Base-by-base conservation (phyloP, 92 coral and sea anemone species). In the Heteractis magnifica region DNA sequence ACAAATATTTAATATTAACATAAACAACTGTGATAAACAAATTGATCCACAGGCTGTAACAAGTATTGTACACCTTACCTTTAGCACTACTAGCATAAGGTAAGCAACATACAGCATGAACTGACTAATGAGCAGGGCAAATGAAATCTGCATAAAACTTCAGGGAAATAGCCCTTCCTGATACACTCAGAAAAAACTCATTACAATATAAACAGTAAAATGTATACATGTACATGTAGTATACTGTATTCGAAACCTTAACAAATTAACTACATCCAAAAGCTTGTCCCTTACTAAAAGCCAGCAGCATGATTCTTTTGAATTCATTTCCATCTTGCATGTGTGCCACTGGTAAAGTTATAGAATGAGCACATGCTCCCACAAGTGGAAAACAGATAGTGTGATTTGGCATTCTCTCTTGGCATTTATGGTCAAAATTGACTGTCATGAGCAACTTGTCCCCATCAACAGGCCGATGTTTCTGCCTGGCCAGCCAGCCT, bases 401-500 rank as follows among this genome's bases (percentile, higher is more conserved):
- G 76, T 86, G 89, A 20, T 73, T 56, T 12, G 89, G 89, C 18
- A 71, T 56, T 73, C 81, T 44, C 16, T 86, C 73, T 49, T 71
- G 26, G 85, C 89, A 86, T 19, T 86, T 50, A 41, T 79, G 88
- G 75, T 79, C 84, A 85, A 85, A 85, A 49, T 14, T 48, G 49
- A 79, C 88, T 71, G 88, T 53, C 44, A 85, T 72, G 12, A 53
- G 72, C 79, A 79, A 56, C 49, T 79, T 85, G 51, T 85, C 80
- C 20, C 88, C 78, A 85, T 85, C 78, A 70, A 85, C 15, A 49
- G 88, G 79, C 19, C 49, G 78, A 53, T 89, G 90, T 73, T 84
- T 82, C 81, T 77, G 92, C 73, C 95, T 91, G 51, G 91, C 89
- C 51, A 86, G 77, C 91, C 92, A 92, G 21, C 90, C 87, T 80